Percentiles rank a stretch among this genome's conserved stretches.
phyloP scores from a whole-genome alignment of 1,140 invertebrate species.

The Cataglyphis hispanica region DNA sequence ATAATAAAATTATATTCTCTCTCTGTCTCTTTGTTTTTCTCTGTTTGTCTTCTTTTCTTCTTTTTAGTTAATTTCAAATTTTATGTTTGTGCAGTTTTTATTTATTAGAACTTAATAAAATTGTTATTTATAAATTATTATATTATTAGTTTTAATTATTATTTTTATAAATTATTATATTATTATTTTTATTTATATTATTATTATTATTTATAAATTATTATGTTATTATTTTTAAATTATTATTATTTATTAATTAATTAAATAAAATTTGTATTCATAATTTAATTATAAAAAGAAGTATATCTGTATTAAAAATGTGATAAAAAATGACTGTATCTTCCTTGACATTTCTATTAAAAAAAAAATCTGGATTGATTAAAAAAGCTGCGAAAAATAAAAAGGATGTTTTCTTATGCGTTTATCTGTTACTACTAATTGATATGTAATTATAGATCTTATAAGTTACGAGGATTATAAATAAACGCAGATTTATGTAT shows the following conservation, averaged over 20 bases:
- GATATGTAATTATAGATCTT: not conserved
- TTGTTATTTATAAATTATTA: not conserved
- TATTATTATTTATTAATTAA: no score
- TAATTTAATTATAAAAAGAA: not conserved
- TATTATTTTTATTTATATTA: no score
- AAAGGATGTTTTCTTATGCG: not conserved
- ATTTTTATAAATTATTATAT: not conserved
- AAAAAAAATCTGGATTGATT: not conserved
- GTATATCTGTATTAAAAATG: not conserved
- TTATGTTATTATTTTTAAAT: no score
- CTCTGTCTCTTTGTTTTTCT: no score
- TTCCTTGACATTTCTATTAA: not conserved
- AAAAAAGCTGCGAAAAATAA: not conserved
- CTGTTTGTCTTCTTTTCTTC: no score
- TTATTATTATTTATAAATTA: not conserved
- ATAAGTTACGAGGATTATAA: constrained; percentile 11
- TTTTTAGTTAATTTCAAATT: no score
- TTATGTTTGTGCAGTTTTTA: no score
- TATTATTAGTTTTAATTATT: not conserved
- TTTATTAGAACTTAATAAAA: no score
- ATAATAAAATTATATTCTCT: not conserved
- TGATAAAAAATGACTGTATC: not conserved
- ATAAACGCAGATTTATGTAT: not conserved
- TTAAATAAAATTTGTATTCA: no score
- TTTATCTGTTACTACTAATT: not conserved